Conservation (phyloP, 2,797 vertebrate genomes). For the Limosa lapponica region DNA sequence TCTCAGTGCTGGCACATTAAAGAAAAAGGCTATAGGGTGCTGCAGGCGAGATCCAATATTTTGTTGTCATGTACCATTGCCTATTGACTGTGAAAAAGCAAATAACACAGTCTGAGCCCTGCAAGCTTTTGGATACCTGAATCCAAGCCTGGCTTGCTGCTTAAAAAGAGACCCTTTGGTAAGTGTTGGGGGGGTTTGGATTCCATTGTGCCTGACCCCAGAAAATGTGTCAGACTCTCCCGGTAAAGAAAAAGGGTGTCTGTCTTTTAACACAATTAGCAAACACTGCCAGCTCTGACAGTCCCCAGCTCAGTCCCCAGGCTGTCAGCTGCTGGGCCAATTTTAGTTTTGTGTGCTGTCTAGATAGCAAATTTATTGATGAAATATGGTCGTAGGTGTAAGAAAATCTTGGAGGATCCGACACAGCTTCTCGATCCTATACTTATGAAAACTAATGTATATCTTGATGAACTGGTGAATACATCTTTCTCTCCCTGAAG, state of each 20-base stretch:
- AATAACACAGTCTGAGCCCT: conserved; percentile 10
- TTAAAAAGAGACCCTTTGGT: not conserved
- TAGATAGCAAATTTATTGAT: conserved; percentile 61
- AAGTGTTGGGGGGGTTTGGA: not conserved
- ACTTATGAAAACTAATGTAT: not conserved
- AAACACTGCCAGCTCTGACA: conserved; percentile 36
- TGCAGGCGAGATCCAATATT: conserved; percentile 44
- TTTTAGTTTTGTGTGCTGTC: conserved; percentile 56
- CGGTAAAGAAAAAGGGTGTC: not conserved
- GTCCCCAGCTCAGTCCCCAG: conserved; percentile 46
- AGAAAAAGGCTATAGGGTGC: conserved; percentile 24
- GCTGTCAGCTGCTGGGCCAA: conserved; percentile 58
- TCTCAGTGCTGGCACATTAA: conserved; percentile 38
- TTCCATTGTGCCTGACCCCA: not conserved
- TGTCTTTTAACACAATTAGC: conserved; percentile 18
- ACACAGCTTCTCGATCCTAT: conserved; percentile 19
- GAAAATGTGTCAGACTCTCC: conserved; percentile 23
- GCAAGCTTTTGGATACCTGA: conserved; percentile 14
- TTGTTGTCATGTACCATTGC: conserved; percentile 39
- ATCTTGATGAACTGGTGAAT: not conserved
- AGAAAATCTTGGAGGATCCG: conserved; percentile 34
- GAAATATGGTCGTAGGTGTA: conserved; percentile 59
- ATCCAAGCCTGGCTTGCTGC: not conserved
- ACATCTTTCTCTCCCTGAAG: not conserved
- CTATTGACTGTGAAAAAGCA: conserved; percentile 62